Evolutionary conservation across 2,113 vertebrate genomes (phyloP).

Genomic region (Syrmaticus mikado): DNA sequence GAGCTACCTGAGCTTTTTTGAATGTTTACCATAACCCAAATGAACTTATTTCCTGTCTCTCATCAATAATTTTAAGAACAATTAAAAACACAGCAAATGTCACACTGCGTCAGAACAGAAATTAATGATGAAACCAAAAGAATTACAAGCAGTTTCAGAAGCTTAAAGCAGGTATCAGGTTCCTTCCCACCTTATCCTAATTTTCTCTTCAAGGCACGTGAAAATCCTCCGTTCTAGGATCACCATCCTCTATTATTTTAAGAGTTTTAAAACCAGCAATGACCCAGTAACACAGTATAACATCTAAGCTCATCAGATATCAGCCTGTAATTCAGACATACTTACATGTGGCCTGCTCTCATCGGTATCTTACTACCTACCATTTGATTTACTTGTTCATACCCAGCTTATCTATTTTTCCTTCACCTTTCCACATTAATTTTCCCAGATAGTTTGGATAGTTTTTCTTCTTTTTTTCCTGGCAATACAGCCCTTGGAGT

Average conservation of each 20-base stretch:
- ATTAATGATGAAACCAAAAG: not conserved
- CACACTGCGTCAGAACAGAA: not conserved
- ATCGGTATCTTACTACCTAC: not conserved
- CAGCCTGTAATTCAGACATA: rapidly evolving
- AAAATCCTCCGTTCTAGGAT: not conserved
- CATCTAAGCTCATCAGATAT: not conserved
- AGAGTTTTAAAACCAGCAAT: not conserved
- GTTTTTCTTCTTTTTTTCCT: rapidly evolving
- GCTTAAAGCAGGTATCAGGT: not conserved
- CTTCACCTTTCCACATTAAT: rapidly evolving
- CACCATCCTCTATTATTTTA: not conserved
- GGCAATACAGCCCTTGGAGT: rapidly evolving
- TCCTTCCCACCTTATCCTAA: not conserved
- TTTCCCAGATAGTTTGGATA: rapidly evolving
- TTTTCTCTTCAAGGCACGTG: not conserved
- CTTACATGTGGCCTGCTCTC: not conserved
- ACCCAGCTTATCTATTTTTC: not conserved
- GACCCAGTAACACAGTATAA: rapidly evolving
- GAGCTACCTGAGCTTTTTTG: not conserved
- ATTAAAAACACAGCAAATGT: not conserved
- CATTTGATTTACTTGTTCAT: not conserved
- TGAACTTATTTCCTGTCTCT: not conserved
- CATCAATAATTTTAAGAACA: not conserved
- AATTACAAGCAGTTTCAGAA: not conserved
- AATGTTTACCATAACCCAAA: not conserved